Conservation (phyloP, 1,140 invertebrate species). For the Drosophila biarmipes region DNA sequence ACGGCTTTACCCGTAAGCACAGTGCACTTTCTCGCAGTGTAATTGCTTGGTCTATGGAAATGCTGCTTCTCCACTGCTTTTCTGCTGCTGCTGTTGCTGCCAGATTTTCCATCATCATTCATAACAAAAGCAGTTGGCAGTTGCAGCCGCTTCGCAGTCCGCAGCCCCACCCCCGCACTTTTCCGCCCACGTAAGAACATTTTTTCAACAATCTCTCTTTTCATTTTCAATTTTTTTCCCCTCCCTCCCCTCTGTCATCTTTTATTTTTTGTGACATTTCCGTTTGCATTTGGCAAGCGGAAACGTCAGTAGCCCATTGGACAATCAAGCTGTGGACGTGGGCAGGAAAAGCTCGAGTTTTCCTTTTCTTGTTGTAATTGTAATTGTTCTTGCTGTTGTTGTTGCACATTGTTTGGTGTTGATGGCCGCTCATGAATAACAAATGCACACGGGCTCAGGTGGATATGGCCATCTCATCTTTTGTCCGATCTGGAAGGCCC, state of each 20-base stretch:
- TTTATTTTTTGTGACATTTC: slow-evolving; percentile 68
- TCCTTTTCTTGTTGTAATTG: slow-evolving; percentile 30
- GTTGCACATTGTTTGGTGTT: slow-evolving; percentile 77
- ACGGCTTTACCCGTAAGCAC: no score
- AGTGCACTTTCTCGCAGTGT: slow-evolving; percentile 1
- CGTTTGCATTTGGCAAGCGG: slow-evolving; percentile 81
- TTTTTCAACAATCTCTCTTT: slow-evolving; percentile 47
- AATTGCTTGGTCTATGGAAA: slow-evolving; percentile 35
- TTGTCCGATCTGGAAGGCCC: slow-evolving; percentile 31
- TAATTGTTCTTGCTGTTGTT: slow-evolving; percentile 20
- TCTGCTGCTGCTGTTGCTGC: slow-evolving; percentile 64
- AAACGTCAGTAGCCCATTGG: slow-evolving; percentile 78
- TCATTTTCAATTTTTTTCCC: slow-evolving; percentile 40
- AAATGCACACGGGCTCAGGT: slow-evolving; percentile 72
- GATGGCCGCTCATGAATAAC: slow-evolving; percentile 80
- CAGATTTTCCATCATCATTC: slow-evolving; percentile 81
- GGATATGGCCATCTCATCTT: slow-evolving; percentile 29
- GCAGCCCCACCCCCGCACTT: background rate
- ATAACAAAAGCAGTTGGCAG: slow-evolving; percentile 82
- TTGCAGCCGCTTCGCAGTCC: slow-evolving; percentile 56
- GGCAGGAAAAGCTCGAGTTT: slow-evolving; percentile 34
- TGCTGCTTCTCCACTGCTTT: slow-evolving; percentile 27
- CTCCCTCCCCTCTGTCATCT: slow-evolving; percentile 20
- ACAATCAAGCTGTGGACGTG: slow-evolving; percentile 74
- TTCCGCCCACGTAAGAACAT: slow-evolving; percentile 15